These are phyloP conservation scores for Oreochromis tanganicae DNA, from an alignment of 2,113 vertebrate species.

Conservation along the genomic window DNA sequence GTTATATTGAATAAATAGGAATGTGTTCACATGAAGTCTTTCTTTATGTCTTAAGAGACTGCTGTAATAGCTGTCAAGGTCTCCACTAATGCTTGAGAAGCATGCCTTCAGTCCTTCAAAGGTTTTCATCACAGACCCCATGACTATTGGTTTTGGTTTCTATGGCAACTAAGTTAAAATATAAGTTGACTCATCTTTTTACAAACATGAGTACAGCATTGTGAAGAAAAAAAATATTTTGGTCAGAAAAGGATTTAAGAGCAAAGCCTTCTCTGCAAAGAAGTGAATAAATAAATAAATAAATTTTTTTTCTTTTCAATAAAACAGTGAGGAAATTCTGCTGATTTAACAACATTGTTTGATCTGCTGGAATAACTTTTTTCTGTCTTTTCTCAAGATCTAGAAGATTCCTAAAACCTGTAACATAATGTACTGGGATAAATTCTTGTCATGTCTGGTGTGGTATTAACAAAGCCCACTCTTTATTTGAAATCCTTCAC, in stretches of 20 bases:
- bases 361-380: background rate
- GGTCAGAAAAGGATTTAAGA: background rate
- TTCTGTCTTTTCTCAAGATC: background rate
- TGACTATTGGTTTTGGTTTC: slow-evolving; percentile 67
- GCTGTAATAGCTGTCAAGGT: slow-evolving; percentile 44
- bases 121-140: slow-evolving; percentile 49
- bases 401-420: background rate
- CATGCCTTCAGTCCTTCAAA: slow-evolving; percentile 51
- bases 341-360: background rate
- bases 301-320: background rate
- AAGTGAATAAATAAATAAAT: background rate
- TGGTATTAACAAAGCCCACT: background rate
- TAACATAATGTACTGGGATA: background rate
- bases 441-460: background rate
- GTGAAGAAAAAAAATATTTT: slow-evolving; percentile 8
- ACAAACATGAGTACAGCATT: slow-evolving; percentile 39
- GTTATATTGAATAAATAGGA: background rate
- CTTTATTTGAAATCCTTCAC: background rate
- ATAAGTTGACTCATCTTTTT: slow-evolving; percentile 65
- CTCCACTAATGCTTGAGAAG: slow-evolving; percentile 29
- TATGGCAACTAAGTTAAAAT: slow-evolving; percentile 67
- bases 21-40: background rate
- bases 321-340: background rate
- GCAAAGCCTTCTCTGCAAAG: background rate
- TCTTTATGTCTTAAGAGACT: background rate